Conservation (phyloP, 2,888 invertebrate genomes). For the Willowsia nigromaculata region DNA sequence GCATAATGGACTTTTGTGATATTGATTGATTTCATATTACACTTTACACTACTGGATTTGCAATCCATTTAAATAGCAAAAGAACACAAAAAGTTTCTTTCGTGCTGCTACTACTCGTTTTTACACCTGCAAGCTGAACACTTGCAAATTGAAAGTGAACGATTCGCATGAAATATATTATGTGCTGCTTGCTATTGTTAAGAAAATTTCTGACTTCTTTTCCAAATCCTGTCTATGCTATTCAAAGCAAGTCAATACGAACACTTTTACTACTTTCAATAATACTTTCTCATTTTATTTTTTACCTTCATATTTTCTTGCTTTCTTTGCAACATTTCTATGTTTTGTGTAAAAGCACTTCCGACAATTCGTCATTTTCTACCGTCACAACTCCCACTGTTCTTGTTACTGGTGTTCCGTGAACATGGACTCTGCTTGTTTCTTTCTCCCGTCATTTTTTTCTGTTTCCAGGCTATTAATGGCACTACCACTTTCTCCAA, state of each 20-base stretch:
- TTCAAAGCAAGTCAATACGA: too few relatives aligned
- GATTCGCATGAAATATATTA: too few relatives aligned
- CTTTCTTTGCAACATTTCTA: neutral
- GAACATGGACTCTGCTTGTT: neutral
- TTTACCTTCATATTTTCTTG: neutral
- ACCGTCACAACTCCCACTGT: neutral
- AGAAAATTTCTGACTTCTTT: too few relatives aligned
- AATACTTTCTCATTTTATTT: neutral
- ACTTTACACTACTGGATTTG: neutral
- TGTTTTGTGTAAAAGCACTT: conserved; percentile 31
- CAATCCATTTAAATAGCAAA: neutral
- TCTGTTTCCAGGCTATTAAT: conserved; percentile 1
- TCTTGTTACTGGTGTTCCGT: neutral
- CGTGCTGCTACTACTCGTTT: neutral
- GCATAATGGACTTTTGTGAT: neutral
- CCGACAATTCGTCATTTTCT: conserved; percentile 36
- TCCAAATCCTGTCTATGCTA: too few relatives aligned
- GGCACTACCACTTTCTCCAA: conserved; percentile 38
- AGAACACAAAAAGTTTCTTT: neutral
- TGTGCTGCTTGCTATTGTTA: too few relatives aligned
- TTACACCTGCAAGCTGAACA: neutral
- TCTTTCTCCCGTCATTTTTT: neutral
- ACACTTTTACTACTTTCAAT: neutral
- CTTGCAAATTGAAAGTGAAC: neutral
- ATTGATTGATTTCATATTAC: neutral